Evolutionary conservation across 2,888 invertebrate genomes (phyloP), one percentile per base, ranked within the genome.

Genomic region (Sylvicola cinctus): DNA sequence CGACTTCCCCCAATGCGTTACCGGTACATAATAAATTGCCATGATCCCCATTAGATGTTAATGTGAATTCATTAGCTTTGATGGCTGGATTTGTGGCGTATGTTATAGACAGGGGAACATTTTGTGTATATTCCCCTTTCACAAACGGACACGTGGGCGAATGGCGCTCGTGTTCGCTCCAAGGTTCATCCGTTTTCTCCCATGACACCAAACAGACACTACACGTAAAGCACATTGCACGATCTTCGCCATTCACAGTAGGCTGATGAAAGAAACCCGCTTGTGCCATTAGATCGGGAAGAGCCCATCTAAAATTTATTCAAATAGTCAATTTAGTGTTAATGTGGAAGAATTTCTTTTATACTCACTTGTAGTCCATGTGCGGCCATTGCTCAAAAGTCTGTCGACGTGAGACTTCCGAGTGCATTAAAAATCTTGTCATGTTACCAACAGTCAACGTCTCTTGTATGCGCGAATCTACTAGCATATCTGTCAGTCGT

Each of bases 221-320:
- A 55, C 93, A 93, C 0, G 85, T 87, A 58, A 93, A 93, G 54
- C 93, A 93, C 83, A 91, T 83, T 6, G 90, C 91, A 41, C 91
- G 68, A 60, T 93, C 93, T 51, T 90, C 88, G 3, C 88, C 88
- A 17, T 77, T 73, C 3, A 75, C 69, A 35, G 84, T 80, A 1
- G 91, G 90, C 54, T 90, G 85, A 58, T 91, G 88, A 61, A 88
- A 93, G 60, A 93, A 93, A 12, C 93, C 93, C 2, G 91, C 91
- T 53, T 91, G 88, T 4, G 91, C 90, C 91, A 93, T 91, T 51
- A 87, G 85, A 45, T 87, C 85, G 0, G 91, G 91, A 37, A 90
- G 55, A 4, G 91, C 91, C 90, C 91, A 93, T 58, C 85, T 85
- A 49, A 28, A 51, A 49, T 32, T 26, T 31, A 36, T 7, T 31